A percentile compares a stretch with the other conserved stretches of the same genome.
Conservation (phyloP, 1,140 invertebrate species). For the Tribolium madens region DNA sequence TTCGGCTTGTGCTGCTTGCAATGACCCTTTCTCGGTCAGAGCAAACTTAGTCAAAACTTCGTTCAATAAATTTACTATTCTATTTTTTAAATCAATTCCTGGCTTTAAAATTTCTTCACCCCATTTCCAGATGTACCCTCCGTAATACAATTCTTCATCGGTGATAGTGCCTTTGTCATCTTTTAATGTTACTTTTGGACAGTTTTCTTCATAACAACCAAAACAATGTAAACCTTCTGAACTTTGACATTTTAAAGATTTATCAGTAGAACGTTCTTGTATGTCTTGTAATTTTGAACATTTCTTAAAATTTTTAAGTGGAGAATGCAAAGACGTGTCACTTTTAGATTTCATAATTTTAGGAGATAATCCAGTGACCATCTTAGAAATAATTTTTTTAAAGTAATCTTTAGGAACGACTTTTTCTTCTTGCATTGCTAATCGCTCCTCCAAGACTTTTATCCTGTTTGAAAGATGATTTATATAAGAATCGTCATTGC, state of each 20-base stretch:
- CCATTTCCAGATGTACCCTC: constrained; percentile 55
- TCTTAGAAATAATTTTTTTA: constrained; percentile 57
- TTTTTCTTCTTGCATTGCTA: constrained; percentile 54
- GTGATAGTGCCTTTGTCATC: constrained; percentile 41
- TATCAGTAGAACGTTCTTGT: not conserved
- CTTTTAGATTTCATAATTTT: not conserved
- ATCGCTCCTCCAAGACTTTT: constrained; percentile 50
- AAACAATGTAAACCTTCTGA: not conserved
- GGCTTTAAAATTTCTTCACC: constrained; percentile 56
- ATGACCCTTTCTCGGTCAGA: not conserved
- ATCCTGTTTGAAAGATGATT: constrained; percentile 52
- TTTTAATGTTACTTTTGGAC: not conserved
- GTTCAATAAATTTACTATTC: constrained; percentile 41
- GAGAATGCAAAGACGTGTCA: not conserved
- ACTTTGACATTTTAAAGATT: not conserved
- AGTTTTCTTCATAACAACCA: not conserved
- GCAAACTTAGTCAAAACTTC: not conserved
- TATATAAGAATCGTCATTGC: constrained; percentile 5
- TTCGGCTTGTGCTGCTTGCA: not conserved
- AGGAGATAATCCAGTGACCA: constrained; percentile 45
- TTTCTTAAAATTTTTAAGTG: not conserved
- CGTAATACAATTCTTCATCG: not conserved
- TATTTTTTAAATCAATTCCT: constrained; percentile 57
- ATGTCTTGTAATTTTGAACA: not conserved
- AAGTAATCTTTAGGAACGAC: constrained; percentile 60